Percentiles rank a stretch among this genome's conserved stretches.
These are phyloP conservation scores for Natrix natrix DNA, from an alignment of 2,797 vertebrate genomes.

Conservation along the genomic window DNA sequence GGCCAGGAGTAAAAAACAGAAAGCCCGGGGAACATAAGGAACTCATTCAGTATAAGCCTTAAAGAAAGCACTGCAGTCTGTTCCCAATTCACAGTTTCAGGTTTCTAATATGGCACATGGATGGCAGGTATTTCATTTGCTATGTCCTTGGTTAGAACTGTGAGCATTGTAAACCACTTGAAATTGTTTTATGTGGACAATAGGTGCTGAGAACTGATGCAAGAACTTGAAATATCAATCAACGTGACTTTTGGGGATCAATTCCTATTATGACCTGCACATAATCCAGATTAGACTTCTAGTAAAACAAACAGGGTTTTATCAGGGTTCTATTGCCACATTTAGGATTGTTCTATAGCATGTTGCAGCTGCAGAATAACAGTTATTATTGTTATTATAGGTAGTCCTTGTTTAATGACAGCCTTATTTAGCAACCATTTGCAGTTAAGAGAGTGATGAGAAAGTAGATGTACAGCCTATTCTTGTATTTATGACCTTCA, in stretches of 20 bases:
- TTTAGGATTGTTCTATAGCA: not conserved
- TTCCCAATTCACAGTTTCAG: constrained; percentile 26
- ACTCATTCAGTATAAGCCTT: constrained; percentile 24
- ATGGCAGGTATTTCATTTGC: not conserved
- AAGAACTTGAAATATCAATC: not conserved
- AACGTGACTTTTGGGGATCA: not conserved
- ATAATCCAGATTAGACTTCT: not conserved
- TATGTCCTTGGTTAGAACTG: not conserved
- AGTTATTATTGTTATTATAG: not conserved
- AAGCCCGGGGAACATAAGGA: constrained; percentile 17
- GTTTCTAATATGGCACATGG: constrained; percentile 22
- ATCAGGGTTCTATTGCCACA: not conserved
- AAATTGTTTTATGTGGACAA: not conserved
- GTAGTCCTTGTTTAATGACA: not conserved
- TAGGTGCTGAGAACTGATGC: not conserved
- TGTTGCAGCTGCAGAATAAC: not conserved
- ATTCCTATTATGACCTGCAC: not conserved
- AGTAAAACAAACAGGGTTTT: not conserved
- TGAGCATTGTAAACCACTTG: not conserved
- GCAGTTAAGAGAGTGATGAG: not conserved
- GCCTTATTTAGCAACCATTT: not conserved
- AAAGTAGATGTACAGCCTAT: not conserved
- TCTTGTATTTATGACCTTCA: not conserved
- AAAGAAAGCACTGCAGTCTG: constrained; percentile 28
- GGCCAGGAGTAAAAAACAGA: constrained; percentile 43